A percentile compares a stretch with the other conserved stretches of the same genome.
Conservation (phyloP, 2,888 invertebrate species). For the Ennomos erosarius region DNA sequence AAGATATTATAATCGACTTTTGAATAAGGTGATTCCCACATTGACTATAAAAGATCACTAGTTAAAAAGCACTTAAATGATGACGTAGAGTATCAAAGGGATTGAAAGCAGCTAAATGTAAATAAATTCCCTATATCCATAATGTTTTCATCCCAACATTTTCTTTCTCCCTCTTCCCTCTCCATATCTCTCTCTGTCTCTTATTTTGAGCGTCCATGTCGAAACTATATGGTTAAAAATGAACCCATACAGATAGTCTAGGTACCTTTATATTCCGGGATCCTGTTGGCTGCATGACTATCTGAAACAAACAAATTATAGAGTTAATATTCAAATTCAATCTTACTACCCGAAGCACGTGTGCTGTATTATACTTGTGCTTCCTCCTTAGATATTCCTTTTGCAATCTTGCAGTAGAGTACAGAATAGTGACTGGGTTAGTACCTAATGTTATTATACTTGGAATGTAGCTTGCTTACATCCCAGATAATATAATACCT, state of each 20-base stretch:
- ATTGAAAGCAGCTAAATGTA: too few relatives aligned
- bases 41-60: conserved; percentile 10
- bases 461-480: too few relatives aligned
- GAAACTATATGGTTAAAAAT: neutral
- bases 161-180: too few relatives aligned
- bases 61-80: conserved; percentile 1
- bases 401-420: conserved; percentile 17
- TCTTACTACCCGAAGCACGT: conserved; percentile 17
- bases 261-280: conserved; percentile 34
- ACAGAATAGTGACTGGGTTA: conserved; percentile 20
- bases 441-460: neutral
- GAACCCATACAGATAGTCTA: neutral
- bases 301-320: conserved; percentile 40
- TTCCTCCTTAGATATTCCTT: conserved; percentile 14
- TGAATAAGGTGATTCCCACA: conserved; percentile 4
- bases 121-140: too few relatives aligned
- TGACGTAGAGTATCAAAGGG: too few relatives aligned
- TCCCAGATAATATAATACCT: too few relatives aligned
- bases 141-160: too few relatives aligned
- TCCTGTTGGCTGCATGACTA: conserved; percentile 32
- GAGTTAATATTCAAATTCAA: conserved; percentile 41
- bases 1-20: conserved; percentile 25
- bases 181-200: too few relatives aligned
- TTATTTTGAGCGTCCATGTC: too few relatives aligned
- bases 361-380: neutral